These are phyloP conservation scores for Crocidura indochinensis DNA, from an alignment of 2,797 vertebrate genomes.

Conservation along the genomic window DNA sequence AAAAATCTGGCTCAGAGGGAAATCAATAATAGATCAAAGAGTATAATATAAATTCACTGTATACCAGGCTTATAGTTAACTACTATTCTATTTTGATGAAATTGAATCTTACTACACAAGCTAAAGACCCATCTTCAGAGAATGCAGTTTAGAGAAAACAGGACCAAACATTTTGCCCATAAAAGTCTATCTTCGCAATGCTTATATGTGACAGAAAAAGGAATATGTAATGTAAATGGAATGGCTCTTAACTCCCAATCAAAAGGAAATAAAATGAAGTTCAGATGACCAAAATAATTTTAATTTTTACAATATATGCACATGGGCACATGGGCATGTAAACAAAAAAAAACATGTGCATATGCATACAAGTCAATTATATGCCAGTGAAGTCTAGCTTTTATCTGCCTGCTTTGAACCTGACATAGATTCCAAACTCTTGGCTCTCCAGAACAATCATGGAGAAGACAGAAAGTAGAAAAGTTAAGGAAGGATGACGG, in stretches of 20 bases:
- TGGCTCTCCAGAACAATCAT: slow-evolving; percentile 53
- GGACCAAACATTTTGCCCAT: slow-evolving; percentile 44
- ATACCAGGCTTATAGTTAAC: not conserved
- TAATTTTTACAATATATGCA: slow-evolving; percentile 46
- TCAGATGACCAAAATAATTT: slow-evolving; percentile 65
- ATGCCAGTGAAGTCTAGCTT: slow-evolving; percentile 39
- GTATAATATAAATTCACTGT: not conserved
- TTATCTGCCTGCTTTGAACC: slow-evolving; percentile 55
- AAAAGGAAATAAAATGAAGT: slow-evolving; percentile 72
- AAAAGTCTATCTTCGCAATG: slow-evolving; percentile 61
- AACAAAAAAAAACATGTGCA: slow-evolving; percentile 16
- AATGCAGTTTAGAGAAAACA: slow-evolving; percentile 38
- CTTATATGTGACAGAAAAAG: slow-evolving; percentile 75
- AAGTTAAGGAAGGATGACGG: not conserved
- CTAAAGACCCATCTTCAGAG: slow-evolving; percentile 44
- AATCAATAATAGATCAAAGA: slow-evolving; percentile 16
- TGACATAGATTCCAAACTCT: slow-evolving; percentile 40
- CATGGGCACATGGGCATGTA: not conserved
- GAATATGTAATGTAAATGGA: slow-evolving; percentile 79
- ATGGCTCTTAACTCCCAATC: slow-evolving; percentile 65
- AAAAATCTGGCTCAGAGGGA: slow-evolving; percentile 31
- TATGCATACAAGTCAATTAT: not conserved
- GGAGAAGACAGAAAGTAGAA: slow-evolving; percentile 23
- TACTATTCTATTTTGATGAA: not conserved
- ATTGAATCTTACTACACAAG: not conserved